A percentile compares a stretch with the other conserved stretches of the same genome.
Conservation (phyloP, 2,113 vertebrate genomes). For the Strix aluco region DNA sequence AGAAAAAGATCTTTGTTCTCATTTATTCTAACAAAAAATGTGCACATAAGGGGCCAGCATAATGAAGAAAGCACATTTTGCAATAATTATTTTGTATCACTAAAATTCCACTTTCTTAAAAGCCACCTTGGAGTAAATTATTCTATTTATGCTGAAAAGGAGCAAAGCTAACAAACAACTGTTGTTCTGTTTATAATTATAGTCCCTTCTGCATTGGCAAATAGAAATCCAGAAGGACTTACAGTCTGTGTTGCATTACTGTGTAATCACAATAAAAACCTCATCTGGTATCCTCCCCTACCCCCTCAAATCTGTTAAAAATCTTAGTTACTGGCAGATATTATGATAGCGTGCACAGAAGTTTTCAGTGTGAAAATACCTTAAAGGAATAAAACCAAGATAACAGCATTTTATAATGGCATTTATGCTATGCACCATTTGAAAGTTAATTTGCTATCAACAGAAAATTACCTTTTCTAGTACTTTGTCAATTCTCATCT, state of each 20-base stretch:
- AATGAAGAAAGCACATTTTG: neutral
- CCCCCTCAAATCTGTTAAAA: neutral
- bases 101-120: neutral
- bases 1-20: neutral
- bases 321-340: neutral
- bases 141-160: neutral
- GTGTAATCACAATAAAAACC: neutral
- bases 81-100: neutral
- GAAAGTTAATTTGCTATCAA: neutral
- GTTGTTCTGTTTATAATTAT: neutral
- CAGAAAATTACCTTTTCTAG: neutral
- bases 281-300: neutral
- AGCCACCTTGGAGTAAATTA: neutral
- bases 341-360: fast-evolving
- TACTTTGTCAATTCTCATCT: neutral
- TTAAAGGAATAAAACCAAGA: neutral
- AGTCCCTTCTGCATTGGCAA: neutral
- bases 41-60: neutral
- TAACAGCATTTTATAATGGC: neutral
- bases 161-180: neutral
- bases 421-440: neutral
- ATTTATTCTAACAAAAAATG: neutral
- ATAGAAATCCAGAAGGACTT: neutral
- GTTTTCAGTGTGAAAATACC: neutral
- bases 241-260: neutral